Evolutionary conservation across 92 coral and sea anemone genomes (phyloP).

Genomic region (Anthopleura xanthogrammica): DNA sequence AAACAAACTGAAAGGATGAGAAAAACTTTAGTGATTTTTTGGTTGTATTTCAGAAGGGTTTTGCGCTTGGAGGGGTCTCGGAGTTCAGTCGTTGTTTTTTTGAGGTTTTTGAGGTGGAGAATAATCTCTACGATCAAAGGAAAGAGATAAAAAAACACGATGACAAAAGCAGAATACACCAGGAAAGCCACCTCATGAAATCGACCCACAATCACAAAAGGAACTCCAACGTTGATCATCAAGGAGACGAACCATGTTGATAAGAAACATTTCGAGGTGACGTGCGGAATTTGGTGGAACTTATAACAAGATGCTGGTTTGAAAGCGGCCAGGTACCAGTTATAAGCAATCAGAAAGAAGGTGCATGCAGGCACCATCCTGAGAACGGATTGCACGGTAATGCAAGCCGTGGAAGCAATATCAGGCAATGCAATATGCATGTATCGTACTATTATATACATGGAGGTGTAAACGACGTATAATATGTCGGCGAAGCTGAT

Average conservation of each 20-base stretch:
- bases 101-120: conserved; percentile 20
- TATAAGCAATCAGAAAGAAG: conserved; percentile 18
- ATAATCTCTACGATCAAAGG: conserved; percentile 14
- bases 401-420: conserved; percentile 2
- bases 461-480: conserved; percentile 17
- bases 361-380: conserved; percentile 23
- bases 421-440: neutral
- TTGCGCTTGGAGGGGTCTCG: conserved; percentile 11
- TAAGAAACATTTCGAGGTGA: conserved; percentile 23
- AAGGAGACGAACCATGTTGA: conserved; percentile 35
- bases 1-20: conserved; percentile 22
- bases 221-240: conserved; percentile 46
- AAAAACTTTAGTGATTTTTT: conserved; percentile 36
- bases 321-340: conserved; percentile 41
- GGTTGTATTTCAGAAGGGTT: conserved; percentile 15
- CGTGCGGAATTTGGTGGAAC: conserved; percentile 18
- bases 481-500: conserved; percentile 32
- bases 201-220: conserved; percentile 38
- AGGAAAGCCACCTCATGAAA: conserved; percentile 11
- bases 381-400: conserved; percentile 20
- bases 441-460: conserved; percentile 16
- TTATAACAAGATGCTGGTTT: conserved; percentile 34
- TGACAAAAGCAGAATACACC: conserved; percentile 7
- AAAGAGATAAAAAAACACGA: neutral
- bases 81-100: conserved; percentile 12